Evolutionary conservation across 1,140 invertebrate species (phyloP).

Genomic region (Drosophila takahashii): DNA sequence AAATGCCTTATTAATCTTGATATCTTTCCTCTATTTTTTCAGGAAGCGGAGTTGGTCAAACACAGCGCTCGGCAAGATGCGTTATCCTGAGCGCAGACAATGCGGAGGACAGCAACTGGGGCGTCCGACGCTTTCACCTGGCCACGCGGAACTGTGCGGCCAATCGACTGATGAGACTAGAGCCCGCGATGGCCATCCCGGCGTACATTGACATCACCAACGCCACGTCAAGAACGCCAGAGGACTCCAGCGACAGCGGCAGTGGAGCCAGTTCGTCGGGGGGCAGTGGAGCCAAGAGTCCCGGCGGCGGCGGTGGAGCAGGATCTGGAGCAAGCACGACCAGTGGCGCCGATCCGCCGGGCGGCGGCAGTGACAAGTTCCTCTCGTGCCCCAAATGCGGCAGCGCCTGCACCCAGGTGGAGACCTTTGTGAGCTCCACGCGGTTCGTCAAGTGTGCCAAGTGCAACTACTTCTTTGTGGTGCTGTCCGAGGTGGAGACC

Average conservation of each 20-base stretch:
- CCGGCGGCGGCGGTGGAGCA: slow-evolving; percentile 18
- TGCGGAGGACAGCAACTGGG: not conserved
- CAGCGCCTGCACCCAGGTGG: slow-evolving; percentile 97
- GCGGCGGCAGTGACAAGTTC: slow-evolving; percentile 85
- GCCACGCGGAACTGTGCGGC: slow-evolving; percentile 43
- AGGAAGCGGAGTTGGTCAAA: slow-evolving; percentile 54
- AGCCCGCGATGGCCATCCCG: slow-evolving; percentile 58
- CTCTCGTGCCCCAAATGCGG: slow-evolving; percentile 97
- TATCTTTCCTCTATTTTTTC: not conserved
- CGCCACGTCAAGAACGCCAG: slow-evolving; percentile 34
- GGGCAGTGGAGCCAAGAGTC: slow-evolving; percentile 23
- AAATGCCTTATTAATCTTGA: no score
- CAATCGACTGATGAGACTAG: slow-evolving; percentile 36
- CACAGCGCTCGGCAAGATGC: slow-evolving; percentile 55
- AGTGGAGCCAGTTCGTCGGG: slow-evolving; percentile 15
- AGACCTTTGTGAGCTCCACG: slow-evolving; percentile 98
- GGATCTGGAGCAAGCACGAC: slow-evolving; percentile 45
- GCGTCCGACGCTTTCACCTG: slow-evolving; percentile 48
- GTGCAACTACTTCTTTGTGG: slow-evolving; percentile 99
- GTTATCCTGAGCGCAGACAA: slow-evolving; percentile 41
- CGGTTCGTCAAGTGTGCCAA: slow-evolving; percentile 99
- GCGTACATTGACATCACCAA: slow-evolving; percentile 74
- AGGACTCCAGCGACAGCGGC: slow-evolving; percentile 30
- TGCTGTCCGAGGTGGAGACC: slow-evolving; percentile 95
- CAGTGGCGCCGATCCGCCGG: slow-evolving; percentile 63